Percentiles rank a stretch among this genome's conserved stretches.
These are phyloP conservation scores for human (Homo sapiens) DNA, from an alignment of 2,113 vertebrate genomes.

Conservation along the genomic window DNA sequence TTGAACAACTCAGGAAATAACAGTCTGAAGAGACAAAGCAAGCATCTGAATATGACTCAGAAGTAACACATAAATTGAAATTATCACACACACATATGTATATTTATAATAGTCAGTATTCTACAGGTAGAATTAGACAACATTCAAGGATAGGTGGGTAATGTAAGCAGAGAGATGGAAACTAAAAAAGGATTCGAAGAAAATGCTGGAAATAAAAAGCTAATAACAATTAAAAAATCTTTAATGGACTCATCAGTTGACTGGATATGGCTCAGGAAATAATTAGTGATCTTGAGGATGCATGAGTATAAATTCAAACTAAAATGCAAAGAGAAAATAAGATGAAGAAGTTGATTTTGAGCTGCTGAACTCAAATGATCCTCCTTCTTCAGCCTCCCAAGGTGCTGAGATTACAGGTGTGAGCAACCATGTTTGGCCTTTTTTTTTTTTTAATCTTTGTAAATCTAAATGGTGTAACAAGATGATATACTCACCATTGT, in stretches of 20 bases:
- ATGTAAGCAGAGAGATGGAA: background rate
- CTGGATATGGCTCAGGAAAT: background rate
- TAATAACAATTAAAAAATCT: background rate
- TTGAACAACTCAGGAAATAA: background rate
- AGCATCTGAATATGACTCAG: background rate
- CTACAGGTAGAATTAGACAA: background rate
- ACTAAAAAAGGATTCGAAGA: background rate
- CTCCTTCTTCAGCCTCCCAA: background rate
- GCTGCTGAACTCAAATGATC: background rate
- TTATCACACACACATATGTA: background rate
- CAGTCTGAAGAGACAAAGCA: background rate
- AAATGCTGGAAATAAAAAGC: background rate
- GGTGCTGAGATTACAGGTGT: background rate
- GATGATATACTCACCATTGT: background rate
- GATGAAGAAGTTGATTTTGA: background rate
- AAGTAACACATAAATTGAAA: background rate
- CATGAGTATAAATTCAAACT: background rate
- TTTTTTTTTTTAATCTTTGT: background rate
- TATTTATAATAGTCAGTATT: background rate
- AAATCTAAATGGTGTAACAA: background rate
- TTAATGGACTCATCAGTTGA: background rate
- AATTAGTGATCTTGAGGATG: background rate
- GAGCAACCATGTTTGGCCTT: background rate
- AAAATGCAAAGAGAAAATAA: background rate
- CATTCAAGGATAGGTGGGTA: background rate